Evolutionary conservation across 2,888 invertebrate species (phyloP), one percentile per base, ranked within the genome.

Genomic region (Ormyrus rosae): DNA sequence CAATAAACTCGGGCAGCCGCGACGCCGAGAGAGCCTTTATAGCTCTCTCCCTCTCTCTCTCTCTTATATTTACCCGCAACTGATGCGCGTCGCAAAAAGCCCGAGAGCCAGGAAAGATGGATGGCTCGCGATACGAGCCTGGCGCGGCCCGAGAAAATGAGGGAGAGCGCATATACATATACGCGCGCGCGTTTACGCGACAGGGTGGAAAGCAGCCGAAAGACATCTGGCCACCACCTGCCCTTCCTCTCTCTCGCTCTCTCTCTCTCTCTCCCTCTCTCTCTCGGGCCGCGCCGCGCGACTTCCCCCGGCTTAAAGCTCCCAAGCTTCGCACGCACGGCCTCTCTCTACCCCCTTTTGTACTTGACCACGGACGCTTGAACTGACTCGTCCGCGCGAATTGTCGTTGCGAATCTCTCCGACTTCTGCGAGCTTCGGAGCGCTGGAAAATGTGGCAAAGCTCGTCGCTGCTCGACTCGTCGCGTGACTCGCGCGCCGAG

Each of bases 201-300:
- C 70, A 50, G 76, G 73, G 68, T 73, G 67, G 67, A 80, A 80
- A 45, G 86, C 86, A 87, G 86, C 85, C 88, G 86, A 85, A 86
- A 87, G 90, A 90, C 90, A 90, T 90, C 90, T 90, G 90, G 89
- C 85, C 88, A 89, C 90, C 90, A 90, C 90, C 90, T 90, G 90
- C 90, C 90, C 86, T 34, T 34, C 34, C 34, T 83, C 87, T 87
- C 87, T 87, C 86, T 86, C 86, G 53, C 34, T 19, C 19, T 19
- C 19, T 2, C 34, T 83, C 87, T 87, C 87, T 87, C 86, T 86
- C 68, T 64, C 71, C 6, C 11, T 50, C 9, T 51, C 86, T 84
- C 85, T 84, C 85, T 83, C 83, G 81, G 80, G 81, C 80, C 83
- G 82, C 83, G 82, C 80, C 83, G 82, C 83, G 48, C 86, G 85